Conservation (phyloP, 2,113 vertebrate species). For the Parotia lawesii region DNA sequence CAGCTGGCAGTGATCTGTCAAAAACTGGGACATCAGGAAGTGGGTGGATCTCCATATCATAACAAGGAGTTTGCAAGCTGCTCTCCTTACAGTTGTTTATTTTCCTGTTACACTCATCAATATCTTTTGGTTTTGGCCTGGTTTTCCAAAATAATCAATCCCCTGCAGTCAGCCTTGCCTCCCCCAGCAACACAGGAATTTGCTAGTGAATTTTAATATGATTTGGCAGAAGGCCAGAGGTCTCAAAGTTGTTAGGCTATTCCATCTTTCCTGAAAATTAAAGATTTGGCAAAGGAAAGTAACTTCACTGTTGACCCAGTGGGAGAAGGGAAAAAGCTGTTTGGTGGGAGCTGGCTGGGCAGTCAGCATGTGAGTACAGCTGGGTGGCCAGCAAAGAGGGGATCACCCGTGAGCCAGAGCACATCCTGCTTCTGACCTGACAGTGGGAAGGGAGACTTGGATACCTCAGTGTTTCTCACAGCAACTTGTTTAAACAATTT, state of each 20-base stretch:
- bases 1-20: conserved; percentile 31
- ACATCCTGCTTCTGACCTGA: background rate
- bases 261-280: background rate
- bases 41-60: background rate
- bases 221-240: background rate
- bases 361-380: background rate
- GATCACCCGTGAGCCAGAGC: background rate
- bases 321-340: background rate
- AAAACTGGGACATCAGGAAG: background rate
- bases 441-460: background rate
- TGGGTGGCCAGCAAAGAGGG: background rate
- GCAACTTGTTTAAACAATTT: background rate
- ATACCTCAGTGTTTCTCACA: background rate
- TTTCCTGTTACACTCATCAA: background rate
- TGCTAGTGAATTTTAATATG: background rate
- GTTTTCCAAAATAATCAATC: background rate
- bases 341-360: background rate
- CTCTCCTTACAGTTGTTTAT: background rate
- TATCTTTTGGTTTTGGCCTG: background rate
- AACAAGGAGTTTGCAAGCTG: conserved; percentile 16
- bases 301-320: background rate
- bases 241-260: background rate
- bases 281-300: background rate
- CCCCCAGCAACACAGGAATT: background rate
- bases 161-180: background rate